Base-by-base conservation (phyloP, 2,888 invertebrate genomes). In the Papilio demoleus region DNA sequence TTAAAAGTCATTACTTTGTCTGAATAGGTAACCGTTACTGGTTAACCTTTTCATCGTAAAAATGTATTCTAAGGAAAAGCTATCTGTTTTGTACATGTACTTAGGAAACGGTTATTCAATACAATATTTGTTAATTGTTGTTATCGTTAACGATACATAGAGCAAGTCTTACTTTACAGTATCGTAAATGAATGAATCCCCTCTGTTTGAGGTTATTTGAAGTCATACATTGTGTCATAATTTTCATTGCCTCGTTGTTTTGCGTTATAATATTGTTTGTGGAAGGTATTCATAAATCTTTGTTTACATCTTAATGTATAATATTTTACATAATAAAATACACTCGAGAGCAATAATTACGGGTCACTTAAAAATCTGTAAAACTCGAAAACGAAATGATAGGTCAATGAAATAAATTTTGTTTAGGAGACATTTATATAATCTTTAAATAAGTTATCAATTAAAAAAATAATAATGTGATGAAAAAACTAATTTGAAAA, bases 171-270 rank as follows among this genome's bases (percentile, higher is more conserved):
- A 38, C 31, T 67, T 67, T 17, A 67, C 67, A 67, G 60, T 14
- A 22, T 67, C 67, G 40, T 67, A 61, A 61, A 67, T 38, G 17
- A 40, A 61, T 61, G 17, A 67, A 47, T 40, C 40, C 17, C 40
- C 24, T 47, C 38, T 8, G 38, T 50, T 60, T 50, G 31, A 61
- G 38, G 38, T 61, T 38, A 53, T 47, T 22, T 19, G 8, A 17
- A 24, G 31, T 40, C 19, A 27, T 61, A 38, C 50, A 40, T 67
- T 67, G 66, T 67, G 50, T 36, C 38, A 34, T 45, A n/a, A 65
- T 50, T n/a, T 36, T 36, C 58, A 58, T 14, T 58, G 42, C 40
- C 14, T n/a, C 31, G 19, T 50, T 50, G 45, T 27, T 58, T 65
- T 22, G 42, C 24, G 14, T 31, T 31, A 24, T 6, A 4, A n/a